Conservation (phyloP, 2,888 invertebrate genomes). For the Spodoptera picta region DNA sequence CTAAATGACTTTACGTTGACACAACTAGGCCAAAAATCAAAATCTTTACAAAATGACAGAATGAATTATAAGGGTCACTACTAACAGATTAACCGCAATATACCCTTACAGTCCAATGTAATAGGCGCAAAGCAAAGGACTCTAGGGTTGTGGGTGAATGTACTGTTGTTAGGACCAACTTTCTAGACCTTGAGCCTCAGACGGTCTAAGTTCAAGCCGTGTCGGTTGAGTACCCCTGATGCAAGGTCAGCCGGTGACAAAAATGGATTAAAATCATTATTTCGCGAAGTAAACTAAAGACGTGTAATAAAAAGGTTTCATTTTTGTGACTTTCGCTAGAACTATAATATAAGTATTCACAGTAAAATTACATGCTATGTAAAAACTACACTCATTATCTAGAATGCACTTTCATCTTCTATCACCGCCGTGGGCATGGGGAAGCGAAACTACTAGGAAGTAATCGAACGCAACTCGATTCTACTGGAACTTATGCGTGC, state of each 20-base stretch:
- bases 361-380: background rate
- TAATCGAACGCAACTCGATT: conserved; percentile 59
- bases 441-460: conserved; percentile 74
- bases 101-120: conserved; percentile 11
- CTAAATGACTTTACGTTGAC: background rate
- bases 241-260: conserved; percentile 62
- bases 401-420: conserved; percentile 68
- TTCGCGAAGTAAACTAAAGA: conserved; percentile 1
- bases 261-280: conserved; percentile 21
- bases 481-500: conserved; percentile 62
- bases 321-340: background rate
- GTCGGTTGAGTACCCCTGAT: conserved; percentile 62
- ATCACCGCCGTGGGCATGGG: conserved; percentile 55
- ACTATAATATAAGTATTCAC: no score
- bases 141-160: conserved; percentile 52
- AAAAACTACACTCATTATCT: conserved; percentile 11
- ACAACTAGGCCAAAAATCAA: conserved; percentile 9
- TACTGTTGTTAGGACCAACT: conserved; percentile 57
- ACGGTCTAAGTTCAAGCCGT: conserved; percentile 59
- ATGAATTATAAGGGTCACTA: conserved; percentile 4
- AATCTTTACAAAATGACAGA: conserved; percentile 20
- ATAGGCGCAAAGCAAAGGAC: conserved; percentile 43
- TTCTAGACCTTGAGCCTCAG: conserved; percentile 69
- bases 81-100: conserved; percentile 3
- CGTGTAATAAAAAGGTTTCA: background rate